Percentiles rank a stretch among this genome's conserved stretches.
Conservation (phyloP, 2,113 vertebrate species). For the Equus przewalskii region DNA sequence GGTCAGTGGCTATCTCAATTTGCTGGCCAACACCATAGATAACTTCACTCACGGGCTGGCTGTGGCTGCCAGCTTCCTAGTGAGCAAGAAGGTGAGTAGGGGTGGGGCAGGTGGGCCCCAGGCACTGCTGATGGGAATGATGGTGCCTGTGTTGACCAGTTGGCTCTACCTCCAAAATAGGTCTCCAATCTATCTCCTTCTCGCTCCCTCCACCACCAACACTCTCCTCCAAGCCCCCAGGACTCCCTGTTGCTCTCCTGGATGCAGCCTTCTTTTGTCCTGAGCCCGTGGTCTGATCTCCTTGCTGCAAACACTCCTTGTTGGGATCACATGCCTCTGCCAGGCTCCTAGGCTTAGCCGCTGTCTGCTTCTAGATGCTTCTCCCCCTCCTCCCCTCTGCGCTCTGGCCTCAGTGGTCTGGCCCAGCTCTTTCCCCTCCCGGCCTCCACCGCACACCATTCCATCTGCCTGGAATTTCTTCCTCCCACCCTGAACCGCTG, state of each 20-base stretch:
- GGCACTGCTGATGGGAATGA: neutral
- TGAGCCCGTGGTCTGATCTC: neutral
- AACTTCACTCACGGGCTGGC: constrained; percentile 99
- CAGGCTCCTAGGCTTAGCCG: neutral
- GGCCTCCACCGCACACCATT: neutral
- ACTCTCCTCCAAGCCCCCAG: neutral
- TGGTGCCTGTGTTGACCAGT: neutral
- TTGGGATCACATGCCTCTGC: neutral
- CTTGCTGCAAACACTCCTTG: neutral
- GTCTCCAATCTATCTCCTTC: no score
- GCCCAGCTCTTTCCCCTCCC: neutral
- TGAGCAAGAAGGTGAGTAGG: constrained; percentile 96
- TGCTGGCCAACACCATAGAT: constrained; percentile 98
- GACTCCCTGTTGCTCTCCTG: neutral
- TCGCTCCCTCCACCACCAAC: neutral
- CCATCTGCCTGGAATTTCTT: neutral
- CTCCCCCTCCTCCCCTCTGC: neutral
- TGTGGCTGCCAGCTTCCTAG: constrained; percentile 97
- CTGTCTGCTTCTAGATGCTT: neutral
- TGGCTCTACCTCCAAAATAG: neutral
- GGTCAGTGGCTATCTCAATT: constrained; percentile 98
- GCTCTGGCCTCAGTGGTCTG: neutral
- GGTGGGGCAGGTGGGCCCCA: neutral
- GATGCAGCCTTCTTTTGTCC: neutral
- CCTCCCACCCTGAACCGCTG: neutral